phyloP scores from a whole-genome alignment of 2,797 vertebrate species.

The Sardinella longiceps region DNA sequence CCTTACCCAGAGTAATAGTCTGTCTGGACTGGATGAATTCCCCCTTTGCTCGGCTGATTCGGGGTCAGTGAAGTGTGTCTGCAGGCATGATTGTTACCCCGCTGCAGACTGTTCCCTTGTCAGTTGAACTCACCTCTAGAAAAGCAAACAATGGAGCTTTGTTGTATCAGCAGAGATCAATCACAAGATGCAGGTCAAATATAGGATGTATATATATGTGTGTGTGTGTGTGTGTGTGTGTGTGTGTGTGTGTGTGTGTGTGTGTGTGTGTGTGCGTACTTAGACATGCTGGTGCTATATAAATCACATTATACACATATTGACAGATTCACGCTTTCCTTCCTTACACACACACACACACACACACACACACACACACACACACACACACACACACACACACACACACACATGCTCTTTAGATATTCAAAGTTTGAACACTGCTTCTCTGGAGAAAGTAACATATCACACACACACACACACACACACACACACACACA shows the following conservation, averaged over 20 bases:
- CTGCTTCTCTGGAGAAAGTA: background rate
- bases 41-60: background rate
- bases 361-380: background rate
- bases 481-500: background rate
- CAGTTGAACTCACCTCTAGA: background rate
- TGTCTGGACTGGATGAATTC: constrained; percentile 2
- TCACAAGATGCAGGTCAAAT: background rate
- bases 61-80: background rate
- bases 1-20: constrained; percentile 12
- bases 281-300: background rate
- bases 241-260: background rate
- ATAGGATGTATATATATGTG: background rate
- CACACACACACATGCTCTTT: constrained; percentile 36
- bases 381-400: constrained; percentile 19
- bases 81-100: background rate
- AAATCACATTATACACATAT: constrained; percentile 15
- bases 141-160: background rate
- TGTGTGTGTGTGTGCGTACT: background rate
- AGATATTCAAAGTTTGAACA: background rate
- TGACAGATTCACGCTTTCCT: background rate
- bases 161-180: background rate
- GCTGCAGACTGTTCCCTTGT: background rate
- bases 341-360: background rate
- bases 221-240: background rate
- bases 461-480: background rate